Evolutionary conservation across 2,113 vertebrate genomes (phyloP).

Genomic region (Leptobrachium ailaonicum): DNA sequence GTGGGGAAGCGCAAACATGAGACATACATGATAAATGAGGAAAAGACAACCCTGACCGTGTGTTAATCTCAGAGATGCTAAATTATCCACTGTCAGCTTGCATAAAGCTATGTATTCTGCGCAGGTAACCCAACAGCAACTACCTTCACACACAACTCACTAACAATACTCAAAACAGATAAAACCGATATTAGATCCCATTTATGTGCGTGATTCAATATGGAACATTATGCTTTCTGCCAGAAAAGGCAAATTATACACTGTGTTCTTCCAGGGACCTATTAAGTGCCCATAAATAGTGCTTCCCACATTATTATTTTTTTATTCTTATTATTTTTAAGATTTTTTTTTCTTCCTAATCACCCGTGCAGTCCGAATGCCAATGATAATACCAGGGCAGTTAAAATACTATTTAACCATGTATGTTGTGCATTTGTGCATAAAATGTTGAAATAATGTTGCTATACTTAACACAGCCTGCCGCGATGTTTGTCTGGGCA

Average conservation of each 20-base stretch:
- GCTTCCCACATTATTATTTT: not conserved
- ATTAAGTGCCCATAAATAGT: not conserved
- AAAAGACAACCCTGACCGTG: too few relatives aligned
- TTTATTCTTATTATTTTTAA: not conserved
- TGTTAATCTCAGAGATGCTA: too few relatives aligned
- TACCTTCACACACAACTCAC: too few relatives aligned
- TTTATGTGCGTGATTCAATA: not conserved
- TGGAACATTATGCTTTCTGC: not conserved
- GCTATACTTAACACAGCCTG: not conserved
- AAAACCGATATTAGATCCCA: not conserved
- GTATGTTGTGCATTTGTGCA: not conserved
- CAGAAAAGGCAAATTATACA: not conserved
- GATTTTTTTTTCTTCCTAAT: not conserved
- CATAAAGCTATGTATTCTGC: too few relatives aligned
- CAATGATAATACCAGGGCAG: slow-evolving; percentile 7
- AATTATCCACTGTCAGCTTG: too few relatives aligned
- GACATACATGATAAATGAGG: too few relatives aligned
- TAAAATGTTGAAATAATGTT: not conserved
- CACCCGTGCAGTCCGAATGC: not conserved
- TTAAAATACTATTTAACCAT: not conserved
- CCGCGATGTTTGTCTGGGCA: not conserved
- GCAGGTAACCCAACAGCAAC: too few relatives aligned
- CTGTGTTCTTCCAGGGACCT: not conserved
- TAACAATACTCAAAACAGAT: too few relatives aligned
- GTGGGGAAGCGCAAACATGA: too few relatives aligned